phyloP scores from a whole-genome alignment of 2,113 vertebrate genomes.

The Mellivora capensis region DNA sequence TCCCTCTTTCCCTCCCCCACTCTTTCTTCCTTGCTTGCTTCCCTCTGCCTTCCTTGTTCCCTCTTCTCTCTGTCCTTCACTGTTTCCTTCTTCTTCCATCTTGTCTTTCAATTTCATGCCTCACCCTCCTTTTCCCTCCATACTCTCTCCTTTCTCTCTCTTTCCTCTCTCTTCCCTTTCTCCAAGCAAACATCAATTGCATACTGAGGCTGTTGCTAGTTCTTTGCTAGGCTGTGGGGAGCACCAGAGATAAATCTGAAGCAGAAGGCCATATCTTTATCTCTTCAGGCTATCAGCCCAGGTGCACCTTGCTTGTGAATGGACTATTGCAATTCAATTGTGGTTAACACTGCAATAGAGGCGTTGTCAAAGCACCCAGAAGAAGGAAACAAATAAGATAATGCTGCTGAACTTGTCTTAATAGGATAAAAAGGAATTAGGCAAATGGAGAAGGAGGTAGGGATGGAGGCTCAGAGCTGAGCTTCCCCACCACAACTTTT shows the following conservation, averaged over 20 bases:
- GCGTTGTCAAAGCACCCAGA: neutral
- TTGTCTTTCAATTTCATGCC: neutral
- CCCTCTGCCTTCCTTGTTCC: neutral
- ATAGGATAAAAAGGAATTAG: neutral
- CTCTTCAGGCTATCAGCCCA: neutral
- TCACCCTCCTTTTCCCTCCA: neutral
- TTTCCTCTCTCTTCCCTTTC: neutral
- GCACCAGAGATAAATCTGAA: neutral
- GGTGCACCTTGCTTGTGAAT: neutral
- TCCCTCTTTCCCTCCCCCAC: neutral
- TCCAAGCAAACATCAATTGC: neutral
- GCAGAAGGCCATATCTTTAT: neutral
- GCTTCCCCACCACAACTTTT: too few species aligned
- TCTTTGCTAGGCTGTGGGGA: neutral
- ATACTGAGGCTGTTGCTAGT: neutral
- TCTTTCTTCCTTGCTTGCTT: neutral
- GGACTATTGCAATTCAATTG: neutral
- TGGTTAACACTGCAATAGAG: neutral
- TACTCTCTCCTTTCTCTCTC: neutral
- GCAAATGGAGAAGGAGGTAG: neutral
- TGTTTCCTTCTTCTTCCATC: neutral
- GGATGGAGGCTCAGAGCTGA: too few species aligned
- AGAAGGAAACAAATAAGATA: neutral
- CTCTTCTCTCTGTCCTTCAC: neutral
- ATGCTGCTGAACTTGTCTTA: neutral